phyloP scores from a whole-genome alignment of 2,113 vertebrate genomes.

The Onychorhynchus coronatus region DNA sequence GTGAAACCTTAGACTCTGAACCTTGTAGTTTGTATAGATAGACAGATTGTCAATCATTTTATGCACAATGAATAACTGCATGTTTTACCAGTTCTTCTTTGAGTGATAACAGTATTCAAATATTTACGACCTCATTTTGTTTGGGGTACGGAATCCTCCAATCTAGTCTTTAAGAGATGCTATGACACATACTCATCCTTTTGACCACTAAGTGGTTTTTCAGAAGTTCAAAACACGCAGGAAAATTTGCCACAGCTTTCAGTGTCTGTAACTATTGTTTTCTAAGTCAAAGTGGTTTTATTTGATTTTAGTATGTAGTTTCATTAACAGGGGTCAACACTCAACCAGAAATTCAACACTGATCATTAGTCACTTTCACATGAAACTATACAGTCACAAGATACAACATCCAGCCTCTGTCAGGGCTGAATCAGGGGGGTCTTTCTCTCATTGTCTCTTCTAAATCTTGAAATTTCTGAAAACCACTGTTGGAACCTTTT shows the following conservation, averaged over 20 bases:
- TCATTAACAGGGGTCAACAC: background rate
- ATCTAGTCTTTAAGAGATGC: background rate
- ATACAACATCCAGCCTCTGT: background rate
- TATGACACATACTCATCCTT: background rate
- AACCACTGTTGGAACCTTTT: background rate
- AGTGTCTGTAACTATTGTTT: background rate
- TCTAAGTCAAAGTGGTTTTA: background rate
- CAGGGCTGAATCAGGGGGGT: background rate
- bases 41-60: background rate
- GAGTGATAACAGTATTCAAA: background rate
- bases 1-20: background rate
- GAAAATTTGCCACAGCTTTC: background rate
- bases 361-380: background rate
- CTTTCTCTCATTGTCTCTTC: background rate
- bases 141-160: background rate
- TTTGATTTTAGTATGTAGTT: background rate
- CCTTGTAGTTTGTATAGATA: background rate
- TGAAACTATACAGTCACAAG: background rate
- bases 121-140: background rate
- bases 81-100: background rate
- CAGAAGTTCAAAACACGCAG: background rate
- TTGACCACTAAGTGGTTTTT: background rate
- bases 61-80: background rate
- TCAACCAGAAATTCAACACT: background rate
- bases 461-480: constrained; percentile 28